Percentiles rank a stretch among this genome's conserved stretches.
Conservation (phyloP, 2,113 vertebrate species). For the Elanus axillaris region DNA sequence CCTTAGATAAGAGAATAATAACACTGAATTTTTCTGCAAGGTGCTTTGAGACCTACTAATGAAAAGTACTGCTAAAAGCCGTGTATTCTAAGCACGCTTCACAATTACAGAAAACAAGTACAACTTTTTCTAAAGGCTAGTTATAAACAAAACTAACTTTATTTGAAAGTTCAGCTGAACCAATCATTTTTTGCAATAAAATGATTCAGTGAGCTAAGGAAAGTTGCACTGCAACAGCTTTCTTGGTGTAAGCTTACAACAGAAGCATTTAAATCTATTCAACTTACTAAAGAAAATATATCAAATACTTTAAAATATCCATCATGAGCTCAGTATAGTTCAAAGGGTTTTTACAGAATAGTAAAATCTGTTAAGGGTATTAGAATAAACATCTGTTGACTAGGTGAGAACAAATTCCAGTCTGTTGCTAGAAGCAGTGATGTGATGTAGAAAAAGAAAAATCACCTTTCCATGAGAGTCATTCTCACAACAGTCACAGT, state of each 20-base stretch:
- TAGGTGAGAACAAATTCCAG: not conserved
- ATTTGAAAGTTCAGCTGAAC: not conserved
- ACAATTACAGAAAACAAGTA: not conserved
- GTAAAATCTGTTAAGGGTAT: not conserved
- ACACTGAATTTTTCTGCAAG: constrained; percentile 11
- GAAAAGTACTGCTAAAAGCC: not conserved
- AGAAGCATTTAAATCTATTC: not conserved
- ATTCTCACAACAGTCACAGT: not conserved
- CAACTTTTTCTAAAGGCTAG: not conserved
- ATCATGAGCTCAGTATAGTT: not conserved
- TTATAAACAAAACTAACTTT: not conserved
- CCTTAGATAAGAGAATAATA: constrained; percentile 15
- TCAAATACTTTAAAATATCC: not conserved
- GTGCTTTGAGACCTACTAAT: not conserved
- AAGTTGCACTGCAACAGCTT: not conserved
- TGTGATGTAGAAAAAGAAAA: not conserved
- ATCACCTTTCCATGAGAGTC: not conserved
- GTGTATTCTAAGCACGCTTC: not conserved
- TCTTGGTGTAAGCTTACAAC: not conserved
- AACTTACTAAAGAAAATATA: not conserved
- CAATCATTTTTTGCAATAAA: not conserved
- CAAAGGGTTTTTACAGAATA: not conserved
- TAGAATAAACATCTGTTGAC: constrained; percentile 5
- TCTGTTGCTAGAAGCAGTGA: not conserved
- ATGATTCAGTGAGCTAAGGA: not conserved